phyloP scores from a whole-genome alignment of 2,113 vertebrate species.

The Gasterosteus aculeatus region DNA sequence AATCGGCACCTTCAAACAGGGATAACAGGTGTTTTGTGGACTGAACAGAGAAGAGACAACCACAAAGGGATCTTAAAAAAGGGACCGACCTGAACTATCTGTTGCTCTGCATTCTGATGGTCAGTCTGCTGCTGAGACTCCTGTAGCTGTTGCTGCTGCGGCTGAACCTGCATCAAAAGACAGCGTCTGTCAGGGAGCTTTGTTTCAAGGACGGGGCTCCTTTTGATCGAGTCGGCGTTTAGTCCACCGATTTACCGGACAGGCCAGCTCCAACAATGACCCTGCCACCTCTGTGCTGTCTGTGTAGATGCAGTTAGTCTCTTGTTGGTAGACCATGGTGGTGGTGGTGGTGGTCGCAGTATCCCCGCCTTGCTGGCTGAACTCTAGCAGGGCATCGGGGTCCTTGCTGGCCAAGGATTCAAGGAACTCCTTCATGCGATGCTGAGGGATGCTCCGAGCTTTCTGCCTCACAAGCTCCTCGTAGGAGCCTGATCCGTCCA shows the following conservation, averaged over 20 bases:
- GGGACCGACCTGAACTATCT: conserved; percentile 89
- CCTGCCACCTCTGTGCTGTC: conserved; percentile 99
- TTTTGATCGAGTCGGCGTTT: neutral
- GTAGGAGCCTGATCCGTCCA: conserved; percentile 86
- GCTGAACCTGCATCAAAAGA: conserved; percentile 66
- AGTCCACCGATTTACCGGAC: conserved; percentile 84
- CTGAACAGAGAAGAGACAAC: neutral
- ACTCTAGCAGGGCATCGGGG: conserved; percentile 96
- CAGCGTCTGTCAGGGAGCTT: conserved; percentile 15
- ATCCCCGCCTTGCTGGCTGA: conserved; percentile 88
- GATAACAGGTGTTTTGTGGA: neutral
- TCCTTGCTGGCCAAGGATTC: conserved; percentile 96
- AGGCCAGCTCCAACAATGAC: conserved; percentile 96
- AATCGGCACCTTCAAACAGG: conserved; percentile 87
- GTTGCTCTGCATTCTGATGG: conserved; percentile 92
- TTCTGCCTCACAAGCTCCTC: conserved; percentile 98
- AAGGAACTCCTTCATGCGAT: conserved; percentile 99
- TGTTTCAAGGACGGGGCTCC: neutral
- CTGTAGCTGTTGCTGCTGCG: conserved; percentile 80
- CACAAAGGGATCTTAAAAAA: neutral
- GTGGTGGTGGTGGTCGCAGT: conserved; percentile 87
- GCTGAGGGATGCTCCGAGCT: conserved; percentile 95
- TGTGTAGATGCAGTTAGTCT: conserved; percentile 96
- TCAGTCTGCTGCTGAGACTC: conserved; percentile 79
- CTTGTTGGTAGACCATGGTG: conserved; percentile 96